These are phyloP conservation scores for Nothocercus nigrocapillus DNA, from an alignment of 2,113 vertebrate genomes.

Conservation along the genomic window DNA sequence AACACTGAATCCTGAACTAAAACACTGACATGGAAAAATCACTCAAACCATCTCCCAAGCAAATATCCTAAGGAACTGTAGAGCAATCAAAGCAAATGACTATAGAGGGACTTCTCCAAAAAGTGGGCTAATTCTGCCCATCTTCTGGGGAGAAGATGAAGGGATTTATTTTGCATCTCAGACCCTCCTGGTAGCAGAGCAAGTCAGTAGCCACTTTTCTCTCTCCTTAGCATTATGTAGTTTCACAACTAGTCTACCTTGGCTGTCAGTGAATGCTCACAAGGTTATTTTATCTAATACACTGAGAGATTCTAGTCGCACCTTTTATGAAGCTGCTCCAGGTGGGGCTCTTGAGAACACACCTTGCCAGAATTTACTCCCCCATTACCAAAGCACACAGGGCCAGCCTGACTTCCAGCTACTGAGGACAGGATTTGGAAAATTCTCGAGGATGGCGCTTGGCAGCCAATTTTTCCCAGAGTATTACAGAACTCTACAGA, in stretches of 20 bases:
- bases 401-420: fast-evolving
- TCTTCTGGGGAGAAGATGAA: neutral
- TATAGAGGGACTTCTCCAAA: neutral
- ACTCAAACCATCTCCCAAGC: neutral
- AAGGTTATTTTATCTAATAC: neutral
- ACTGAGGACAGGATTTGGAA: neutral
- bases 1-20: neutral
- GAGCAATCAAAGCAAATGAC: neutral
- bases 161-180: neutral
- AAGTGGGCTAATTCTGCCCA: neutral
- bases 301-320: neutral
- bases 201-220: neutral
- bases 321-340: neutral
- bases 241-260: neutral
- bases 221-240: fast-evolving
- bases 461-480: neutral
- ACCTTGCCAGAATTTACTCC: neutral
- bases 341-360: neutral
- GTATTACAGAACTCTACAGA: neutral
- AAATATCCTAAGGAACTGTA: neutral
- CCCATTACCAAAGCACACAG: neutral
- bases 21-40: neutral
- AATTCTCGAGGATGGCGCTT: neutral
- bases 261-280: neutral
- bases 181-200: neutral